Evolutionary conservation across 2,113 vertebrate species (phyloP), one percentile per base, ranked within the genome.

Genomic region (Thomomys bottae): DNA sequence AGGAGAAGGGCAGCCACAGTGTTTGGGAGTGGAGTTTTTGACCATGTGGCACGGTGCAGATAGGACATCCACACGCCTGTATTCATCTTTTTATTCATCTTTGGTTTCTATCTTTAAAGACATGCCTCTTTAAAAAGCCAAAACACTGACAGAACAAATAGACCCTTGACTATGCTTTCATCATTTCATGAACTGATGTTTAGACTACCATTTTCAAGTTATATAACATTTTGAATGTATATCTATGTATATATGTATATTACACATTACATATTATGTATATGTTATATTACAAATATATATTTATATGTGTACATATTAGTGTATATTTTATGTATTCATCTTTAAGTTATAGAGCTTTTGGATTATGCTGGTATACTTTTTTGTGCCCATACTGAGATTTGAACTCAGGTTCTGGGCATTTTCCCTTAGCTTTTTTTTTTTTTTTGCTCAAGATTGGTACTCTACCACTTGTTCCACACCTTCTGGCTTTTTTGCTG

Each of bases 151-250:
- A 38, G 71, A 92, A 54, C 36, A 88, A 32, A 88, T 14, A 66
- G 66, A 83, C 83, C 49, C 17, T 90, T 64, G 64, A 70, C 82
- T 93, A 91, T 70, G 36, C 26, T 84, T 78, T 85, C 67, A 49
- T 32, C n/a, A 75, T 49, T 82, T 59, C 42, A 38, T 85, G 70
- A 75, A 24, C 49, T 75, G 70, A 88, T 57, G 76, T 81, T 36
- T 75, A 84, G 42, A 54, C 34, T 57, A n/a, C 45, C 23, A 0
- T 79, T 64, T 92, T 89, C 49, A 77, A 34, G 23, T 68, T 85
- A 64, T 30, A 32, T 77, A 88, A 49, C 24, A 18, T 84, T 87
- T 30, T 78, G 59, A n/a, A n/a, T n/a, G n/a, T n/a, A n/a, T n/a
- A n/a, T n/a, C n/a, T n/a, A n/a, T n/a, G n/a, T n/a, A 87, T 18